These are phyloP conservation scores for Hylomyscus alleni DNA, from an alignment of 2,797 vertebrate genomes.

Conservation along the genomic window DNA sequence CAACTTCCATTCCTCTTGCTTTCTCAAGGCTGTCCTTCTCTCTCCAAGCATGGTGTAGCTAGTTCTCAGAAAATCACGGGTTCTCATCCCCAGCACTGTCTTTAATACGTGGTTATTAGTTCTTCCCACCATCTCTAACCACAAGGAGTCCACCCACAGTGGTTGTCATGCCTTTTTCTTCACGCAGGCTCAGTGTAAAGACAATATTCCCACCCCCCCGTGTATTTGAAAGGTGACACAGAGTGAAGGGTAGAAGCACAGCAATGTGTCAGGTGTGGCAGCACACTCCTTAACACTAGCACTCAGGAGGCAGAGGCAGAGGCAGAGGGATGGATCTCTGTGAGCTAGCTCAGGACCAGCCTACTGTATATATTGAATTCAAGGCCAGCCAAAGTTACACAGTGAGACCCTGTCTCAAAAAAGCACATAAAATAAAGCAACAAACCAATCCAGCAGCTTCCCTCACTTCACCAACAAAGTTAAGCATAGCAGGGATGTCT, in stretches of 20 bases:
- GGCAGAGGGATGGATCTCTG: not conserved
- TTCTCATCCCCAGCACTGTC: slow-evolving; percentile 28
- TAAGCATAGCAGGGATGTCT: not conserved
- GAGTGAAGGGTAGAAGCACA: not conserved
- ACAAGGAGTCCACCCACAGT: slow-evolving; percentile 4
- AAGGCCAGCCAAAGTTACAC: not conserved
- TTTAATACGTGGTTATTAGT: slow-evolving; percentile 43
- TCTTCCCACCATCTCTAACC: slow-evolving; percentile 47
- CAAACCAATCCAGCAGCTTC: not conserved
- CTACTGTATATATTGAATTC: not conserved
- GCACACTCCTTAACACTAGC: not conserved
- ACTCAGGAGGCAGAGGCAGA: not conserved
- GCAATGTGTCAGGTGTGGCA: not conserved
- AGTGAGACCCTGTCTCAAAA: not conserved
- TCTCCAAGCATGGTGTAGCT: slow-evolving; percentile 26
- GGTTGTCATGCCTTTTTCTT: not conserved
- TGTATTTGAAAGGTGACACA: not conserved
- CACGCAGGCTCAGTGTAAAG: not conserved
- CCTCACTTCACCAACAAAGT: not conserved
- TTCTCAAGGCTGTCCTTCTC: not conserved
- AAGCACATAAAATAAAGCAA: not conserved
- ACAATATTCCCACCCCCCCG: not conserved
- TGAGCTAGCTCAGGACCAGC: not conserved
- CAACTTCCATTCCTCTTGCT: not conserved
- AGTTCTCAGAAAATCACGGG: not conserved